phyloP scores from a whole-genome alignment of 2,113 vertebrate species.

The Spilogale gracilis region DNA sequence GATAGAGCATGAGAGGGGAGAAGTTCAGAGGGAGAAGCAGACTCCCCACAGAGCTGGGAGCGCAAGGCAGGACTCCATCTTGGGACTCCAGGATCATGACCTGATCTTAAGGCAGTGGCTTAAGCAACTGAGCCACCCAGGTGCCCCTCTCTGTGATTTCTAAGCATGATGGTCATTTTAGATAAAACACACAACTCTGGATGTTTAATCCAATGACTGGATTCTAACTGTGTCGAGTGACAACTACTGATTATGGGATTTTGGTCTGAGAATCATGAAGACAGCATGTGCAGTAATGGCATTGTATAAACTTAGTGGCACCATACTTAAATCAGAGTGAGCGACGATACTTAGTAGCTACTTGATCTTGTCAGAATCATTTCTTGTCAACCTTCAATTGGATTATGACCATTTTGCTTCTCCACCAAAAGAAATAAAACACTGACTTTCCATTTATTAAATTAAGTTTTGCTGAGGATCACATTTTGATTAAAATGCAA shows the following conservation, averaged over 20 bases:
- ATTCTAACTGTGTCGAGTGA: conserved; percentile 2
- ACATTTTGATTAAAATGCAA: conserved; percentile 52
- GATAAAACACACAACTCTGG: background rate
- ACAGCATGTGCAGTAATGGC: background rate
- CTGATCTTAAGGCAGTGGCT: no score
- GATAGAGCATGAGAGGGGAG: no score
- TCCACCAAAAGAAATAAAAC: background rate
- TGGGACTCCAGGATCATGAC: no score
- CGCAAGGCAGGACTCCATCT: no score
- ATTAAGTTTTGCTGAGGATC: conserved; percentile 35
- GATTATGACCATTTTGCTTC: background rate
- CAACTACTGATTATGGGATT: background rate
- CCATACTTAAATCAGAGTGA: background rate
- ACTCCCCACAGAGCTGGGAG: no score
- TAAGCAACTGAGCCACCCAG: no score
- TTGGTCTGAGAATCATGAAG: background rate
- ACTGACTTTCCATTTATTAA: conserved; percentile 21
- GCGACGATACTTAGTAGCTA: background rate
- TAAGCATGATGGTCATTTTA: background rate
- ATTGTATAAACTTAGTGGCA: background rate
- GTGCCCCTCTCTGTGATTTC: no score
- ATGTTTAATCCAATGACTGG: background rate
- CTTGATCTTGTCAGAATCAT: conserved; percentile 10
- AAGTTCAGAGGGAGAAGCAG: no score
- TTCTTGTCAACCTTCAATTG: background rate